Evolutionary conservation across 92 coral and sea anemone genomes (phyloP), one percentile per base, ranked within the genome.

Genomic region (Ricordea florida): DNA sequence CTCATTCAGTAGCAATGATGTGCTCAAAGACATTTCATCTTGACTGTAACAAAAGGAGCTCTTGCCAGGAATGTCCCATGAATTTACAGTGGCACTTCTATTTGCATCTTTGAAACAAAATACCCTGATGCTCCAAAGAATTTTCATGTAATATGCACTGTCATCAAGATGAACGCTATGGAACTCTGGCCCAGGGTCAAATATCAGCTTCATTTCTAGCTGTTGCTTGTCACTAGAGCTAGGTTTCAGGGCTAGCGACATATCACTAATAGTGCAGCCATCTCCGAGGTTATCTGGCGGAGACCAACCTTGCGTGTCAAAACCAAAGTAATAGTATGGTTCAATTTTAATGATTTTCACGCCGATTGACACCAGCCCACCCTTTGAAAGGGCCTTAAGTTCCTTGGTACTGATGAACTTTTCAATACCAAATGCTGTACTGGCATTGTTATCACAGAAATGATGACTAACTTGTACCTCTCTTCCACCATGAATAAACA

Each of bases 41-140:
- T 83, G 86, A 67, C 98, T 94, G 57, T 88, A 80, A 70, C 98
- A 94, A 76, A 94, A 94, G 2, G 98, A 86, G 43, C 98, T 94
- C 41, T 69, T 62, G 9, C 97, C 98, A 18, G 89, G 81, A 24
- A 69, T 49, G 60, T 85, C 91, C 98, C 97, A 94, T 18, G 98
- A 94, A 44, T 90, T 75, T 8, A 82, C 74, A 36, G 72, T 81
- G 5, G 75, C 71, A 43, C 90, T 94, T 63, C 84, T 92, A 59
- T 84, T 81, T 67, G 69, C 83, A 47, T 94, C 90, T 76, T 87
- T 73, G 57, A 78, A 74, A 51, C 97, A 94, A 53, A 91, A 73
- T 74, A 94, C 87, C 30, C 74, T 83, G 26, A 85, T 89, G 10
- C 89, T 74, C 98, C 98, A 94, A 20, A 88, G 80, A 38, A 91